These are phyloP conservation scores for Ammodramus savannarum DNA, from an alignment of 2,113 vertebrate genomes.

Conservation along the genomic window DNA sequence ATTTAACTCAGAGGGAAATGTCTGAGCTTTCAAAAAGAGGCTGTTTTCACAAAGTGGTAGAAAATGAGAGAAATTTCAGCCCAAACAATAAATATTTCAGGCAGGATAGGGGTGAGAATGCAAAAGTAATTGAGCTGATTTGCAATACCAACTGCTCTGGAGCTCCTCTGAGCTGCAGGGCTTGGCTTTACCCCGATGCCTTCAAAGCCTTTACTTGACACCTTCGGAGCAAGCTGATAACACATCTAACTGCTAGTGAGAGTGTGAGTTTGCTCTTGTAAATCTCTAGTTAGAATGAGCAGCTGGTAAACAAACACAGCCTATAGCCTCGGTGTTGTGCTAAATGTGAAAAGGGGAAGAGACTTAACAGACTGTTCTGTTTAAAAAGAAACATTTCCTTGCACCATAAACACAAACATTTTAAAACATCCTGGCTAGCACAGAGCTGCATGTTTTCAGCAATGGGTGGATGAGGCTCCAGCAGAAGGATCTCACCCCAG, in stretches of 20 bases:
- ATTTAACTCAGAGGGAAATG: neutral
- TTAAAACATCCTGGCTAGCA: neutral
- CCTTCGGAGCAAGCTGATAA: neutral
- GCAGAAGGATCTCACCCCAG: accelerated
- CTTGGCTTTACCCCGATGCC: neutral
- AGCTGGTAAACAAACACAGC: constrained; percentile 26
- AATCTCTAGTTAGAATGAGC: neutral
- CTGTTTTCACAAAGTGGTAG: neutral
- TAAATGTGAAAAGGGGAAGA: constrained; percentile 55
- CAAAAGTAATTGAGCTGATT: neutral
- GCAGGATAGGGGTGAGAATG: neutral
- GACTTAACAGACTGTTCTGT: constrained; percentile 41
- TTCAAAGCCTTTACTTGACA: neutral
- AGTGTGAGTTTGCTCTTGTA: neutral
- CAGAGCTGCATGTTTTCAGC: neutral
- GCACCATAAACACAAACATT: neutral
- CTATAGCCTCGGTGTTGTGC: neutral
- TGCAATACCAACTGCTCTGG: neutral
- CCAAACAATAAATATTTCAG: neutral
- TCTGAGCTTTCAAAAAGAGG: neutral
- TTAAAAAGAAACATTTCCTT: constrained; percentile 41
- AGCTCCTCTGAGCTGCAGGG: neutral
- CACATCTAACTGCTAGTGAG: neutral
- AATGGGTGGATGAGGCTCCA: accelerated
- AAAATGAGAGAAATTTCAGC: neutral